Evolutionary conservation across 2,113 vertebrate species (phyloP).

Genomic region (Heterotis niloticus): DNA sequence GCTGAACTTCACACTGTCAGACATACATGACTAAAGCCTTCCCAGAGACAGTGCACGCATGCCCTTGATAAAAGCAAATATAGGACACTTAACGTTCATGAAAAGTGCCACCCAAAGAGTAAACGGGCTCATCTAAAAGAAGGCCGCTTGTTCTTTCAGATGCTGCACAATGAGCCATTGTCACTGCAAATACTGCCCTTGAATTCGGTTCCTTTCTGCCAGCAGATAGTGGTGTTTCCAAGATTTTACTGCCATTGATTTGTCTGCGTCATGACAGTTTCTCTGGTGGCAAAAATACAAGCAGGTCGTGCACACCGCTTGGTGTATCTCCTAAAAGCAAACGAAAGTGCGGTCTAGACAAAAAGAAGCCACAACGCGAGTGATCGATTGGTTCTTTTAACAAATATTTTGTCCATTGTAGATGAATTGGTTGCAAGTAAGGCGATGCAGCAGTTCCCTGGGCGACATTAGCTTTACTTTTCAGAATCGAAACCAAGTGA

Average conservation of each 20-base stretch:
- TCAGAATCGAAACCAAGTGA: no score
- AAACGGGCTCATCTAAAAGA: background rate
- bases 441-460: background rate
- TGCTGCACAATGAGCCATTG: background rate
- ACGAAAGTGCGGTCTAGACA: no score
- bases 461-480: background rate
- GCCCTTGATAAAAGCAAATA: background rate
- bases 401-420: background rate
- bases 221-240: background rate
- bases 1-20: background rate
- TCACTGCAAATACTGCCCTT: background rate
- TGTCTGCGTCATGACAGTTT: background rate
- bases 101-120: background rate
- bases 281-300: background rate
- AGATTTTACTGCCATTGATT: background rate
- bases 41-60: background rate
- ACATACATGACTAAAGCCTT: background rate
- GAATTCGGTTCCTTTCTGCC: background rate
- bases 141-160: background rate
- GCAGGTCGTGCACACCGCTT: background rate
- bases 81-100: background rate
- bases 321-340: background rate
- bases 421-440: background rate
- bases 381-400: background rate
- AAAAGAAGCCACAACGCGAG: no score